Conservation (phyloP, 2,797 vertebrate genomes). For the Staurois parvus region DNA sequence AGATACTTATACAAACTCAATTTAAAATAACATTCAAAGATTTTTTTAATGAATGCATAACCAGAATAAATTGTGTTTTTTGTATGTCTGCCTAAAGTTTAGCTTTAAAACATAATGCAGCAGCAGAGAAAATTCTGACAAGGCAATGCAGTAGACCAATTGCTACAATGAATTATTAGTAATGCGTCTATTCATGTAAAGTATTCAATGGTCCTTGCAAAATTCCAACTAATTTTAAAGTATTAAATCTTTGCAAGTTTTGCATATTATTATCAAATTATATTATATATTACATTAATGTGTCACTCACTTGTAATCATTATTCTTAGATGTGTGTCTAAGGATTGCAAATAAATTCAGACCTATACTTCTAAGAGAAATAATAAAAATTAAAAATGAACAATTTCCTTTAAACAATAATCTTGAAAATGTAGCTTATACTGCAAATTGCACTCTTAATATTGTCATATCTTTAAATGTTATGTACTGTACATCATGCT, state of each 20-base stretch:
- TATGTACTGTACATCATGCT: background rate
- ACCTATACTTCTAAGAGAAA: background rate
- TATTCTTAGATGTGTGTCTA: constrained; percentile 17
- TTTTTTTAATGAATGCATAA: too few relatives aligned
- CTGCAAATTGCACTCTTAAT: background rate
- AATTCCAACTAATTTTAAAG: constrained; percentile 45
- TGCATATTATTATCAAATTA: constrained; percentile 44
- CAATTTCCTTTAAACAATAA: background rate
- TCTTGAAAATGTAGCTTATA: background rate
- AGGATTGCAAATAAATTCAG: constrained; percentile 29
- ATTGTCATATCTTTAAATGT: background rate
- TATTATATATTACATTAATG: constrained; percentile 38
- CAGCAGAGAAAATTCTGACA: constrained; percentile 14
- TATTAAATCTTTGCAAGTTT: constrained; percentile 40
- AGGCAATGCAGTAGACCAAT: constrained; percentile 37
- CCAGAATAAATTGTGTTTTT: background rate
- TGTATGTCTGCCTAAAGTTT: background rate
- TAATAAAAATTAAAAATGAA: constrained; percentile 23
- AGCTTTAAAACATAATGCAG: constrained; percentile 22
- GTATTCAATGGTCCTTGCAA: constrained; percentile 33
- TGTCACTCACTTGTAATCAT: constrained; percentile 41
- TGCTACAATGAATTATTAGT: constrained; percentile 46
- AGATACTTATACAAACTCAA: background rate
- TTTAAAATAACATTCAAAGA: background rate
- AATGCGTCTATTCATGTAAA: constrained; percentile 42